Conservation (phyloP, 2,888 invertebrate species). For the Eurytoma adleriae region DNA sequence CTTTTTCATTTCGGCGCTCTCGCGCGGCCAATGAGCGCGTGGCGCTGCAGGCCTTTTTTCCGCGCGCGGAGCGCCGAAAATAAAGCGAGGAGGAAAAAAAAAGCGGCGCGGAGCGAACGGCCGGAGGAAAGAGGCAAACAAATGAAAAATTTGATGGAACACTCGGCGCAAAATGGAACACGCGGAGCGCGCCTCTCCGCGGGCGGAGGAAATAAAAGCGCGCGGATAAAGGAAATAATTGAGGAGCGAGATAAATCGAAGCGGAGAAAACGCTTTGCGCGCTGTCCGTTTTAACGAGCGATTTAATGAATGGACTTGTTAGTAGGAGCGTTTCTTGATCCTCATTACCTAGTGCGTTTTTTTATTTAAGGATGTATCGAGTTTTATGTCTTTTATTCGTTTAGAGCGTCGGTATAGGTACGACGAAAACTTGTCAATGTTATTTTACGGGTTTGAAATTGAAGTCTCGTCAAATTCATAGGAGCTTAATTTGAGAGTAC, state of each 20-base stretch:
- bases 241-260: background rate
- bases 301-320: background rate
- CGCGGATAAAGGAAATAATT: conserved; percentile 2
- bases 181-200: background rate
- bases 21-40: conserved; percentile 11
- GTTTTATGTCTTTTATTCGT: no score
- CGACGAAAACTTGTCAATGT: no score
- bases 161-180: background rate
- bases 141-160: conserved; percentile 46
- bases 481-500: no score
- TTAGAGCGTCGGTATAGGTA: no score
- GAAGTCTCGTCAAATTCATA: no score
- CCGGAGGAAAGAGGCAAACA: conserved; percentile 9
- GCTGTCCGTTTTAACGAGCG: background rate
- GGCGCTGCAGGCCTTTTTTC: conserved; percentile 1
- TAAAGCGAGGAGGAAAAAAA: conserved; percentile 24
- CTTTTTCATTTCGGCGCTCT: conserved; percentile 36
- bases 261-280: background rate
- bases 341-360: no score
- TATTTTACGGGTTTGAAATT: no score
- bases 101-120: background rate
- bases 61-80: background rate
- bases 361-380: no score
- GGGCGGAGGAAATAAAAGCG: background rate
- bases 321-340: no score